Base-by-base conservation (phyloP, 2,797 vertebrate genomes). In the Melopsittacus undulatus region DNA sequence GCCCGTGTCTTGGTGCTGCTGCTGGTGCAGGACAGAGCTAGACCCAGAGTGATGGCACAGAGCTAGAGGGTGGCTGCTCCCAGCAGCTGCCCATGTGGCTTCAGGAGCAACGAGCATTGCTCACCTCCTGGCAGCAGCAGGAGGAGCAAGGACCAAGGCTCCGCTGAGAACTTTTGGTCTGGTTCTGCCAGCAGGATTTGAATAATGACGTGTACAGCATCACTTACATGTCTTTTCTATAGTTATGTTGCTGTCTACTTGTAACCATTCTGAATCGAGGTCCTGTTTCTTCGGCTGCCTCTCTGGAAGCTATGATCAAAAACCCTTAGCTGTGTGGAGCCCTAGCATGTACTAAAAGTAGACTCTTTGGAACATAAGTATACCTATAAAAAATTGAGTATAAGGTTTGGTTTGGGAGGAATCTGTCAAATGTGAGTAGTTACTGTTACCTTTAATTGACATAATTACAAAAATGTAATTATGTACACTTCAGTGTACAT, bases 1-100 rank as follows among this genome's bases (percentile, higher is more conserved):
- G 68, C 19, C 23, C 11, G 0, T 3, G 29, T 23, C 42, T 27
- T 4, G 1, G 4, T 52, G 38, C 21, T 76, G 67, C 59, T 49
- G 20, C 7, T 43, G 62, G 30, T 16, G n/a, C 36, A 22, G 59
- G n/a, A 21, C 45, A 32, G 40, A 43, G 43, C 7, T 57, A 52
- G 61, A 18, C 1, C 7, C 29, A n/a, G 75, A 52, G 70, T 22
- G 36, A 0, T 20, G 48, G 10, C 46, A 43, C 27, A 13, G 43
- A 29, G 27, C 75, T 42, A 38, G 9, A 22, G 17, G 20, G 9
- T 62, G 38, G n/a, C 45, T 75, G 29, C 48, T 87, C 21, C 49
- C 43, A 51, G 68, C 42, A 48, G 36, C 68, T 83, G 52, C 32
- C 40, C 18, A 0, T 0, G 16, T 13, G 56, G 19, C 10, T 6